Evolutionary conservation across 2,888 invertebrate species (phyloP), one percentile per base, ranked within the genome.

Genomic region (Parelbella ahira): DNA sequence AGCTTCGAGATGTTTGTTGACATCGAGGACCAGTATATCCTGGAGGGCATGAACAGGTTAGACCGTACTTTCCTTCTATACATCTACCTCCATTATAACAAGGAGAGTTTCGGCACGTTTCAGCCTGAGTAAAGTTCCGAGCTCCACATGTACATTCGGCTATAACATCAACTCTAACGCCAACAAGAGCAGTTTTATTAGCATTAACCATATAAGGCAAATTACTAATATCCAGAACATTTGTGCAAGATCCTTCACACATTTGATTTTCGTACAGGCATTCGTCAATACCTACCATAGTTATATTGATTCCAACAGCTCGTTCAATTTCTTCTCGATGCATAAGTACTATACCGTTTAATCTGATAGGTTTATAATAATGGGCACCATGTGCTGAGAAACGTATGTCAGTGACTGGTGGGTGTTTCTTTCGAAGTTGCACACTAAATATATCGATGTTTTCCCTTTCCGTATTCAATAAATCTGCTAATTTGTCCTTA

Each of bases 51-150:
- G 95, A 94, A 74, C 99, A 99, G 50, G 92, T 90, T 11, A 94
- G 89, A 4, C 96, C 97, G 64, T 95, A 96, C 58, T 96, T 91
- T 8, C 94, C 94, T 88, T 98, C 97, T 48, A 95, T 91, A 79
- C 99, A 99, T 13, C 97, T 92, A 2, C 99, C 99, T 11, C 97
- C 97, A 77, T 99, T 99, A 68, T 96, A 94, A 69, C 99, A 99
- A 5, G 96, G 95, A 37, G 93, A 95, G 51, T 92, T 94, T 41
- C 94, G 91, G 68, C 99, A 99, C 2, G 95, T 93, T 78, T 96
- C 95, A 37, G 94, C 92, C 67, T 95, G 94, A 48, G 93, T 93
- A 78, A 98, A 98, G 75, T 97, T 97, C 39, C 97, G 89, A 0
- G 97, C 96, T 3, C 96, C 96, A 68, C 98, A 98, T 7, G 95